These are phyloP conservation scores for Phocoena phocoena DNA, from an alignment of 2,113 vertebrate species.

Conservation along the genomic window DNA sequence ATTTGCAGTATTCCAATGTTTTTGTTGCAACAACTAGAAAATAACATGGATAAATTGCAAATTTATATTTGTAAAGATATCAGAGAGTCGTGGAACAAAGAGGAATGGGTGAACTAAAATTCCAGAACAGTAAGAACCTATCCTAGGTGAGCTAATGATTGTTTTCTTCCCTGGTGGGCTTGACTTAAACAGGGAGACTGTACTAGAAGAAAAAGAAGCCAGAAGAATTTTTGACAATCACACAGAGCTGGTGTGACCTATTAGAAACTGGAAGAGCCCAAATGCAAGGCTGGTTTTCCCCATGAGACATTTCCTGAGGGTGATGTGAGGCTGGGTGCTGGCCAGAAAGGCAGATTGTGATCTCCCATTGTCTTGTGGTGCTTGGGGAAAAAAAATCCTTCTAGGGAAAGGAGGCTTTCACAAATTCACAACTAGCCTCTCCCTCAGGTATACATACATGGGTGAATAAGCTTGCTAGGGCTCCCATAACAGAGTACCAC, in stretches of 20 bases:
- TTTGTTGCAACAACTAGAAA: background rate
- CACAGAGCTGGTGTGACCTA: background rate
- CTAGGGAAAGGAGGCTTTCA: background rate
- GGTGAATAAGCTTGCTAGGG: background rate
- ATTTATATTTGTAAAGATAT: background rate
- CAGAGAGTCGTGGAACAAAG: background rate
- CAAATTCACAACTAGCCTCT: background rate
- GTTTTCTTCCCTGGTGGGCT: background rate
- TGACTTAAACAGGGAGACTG: background rate
- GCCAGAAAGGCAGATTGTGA: background rate
- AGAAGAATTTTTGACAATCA: background rate
- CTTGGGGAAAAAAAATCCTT: background rate
- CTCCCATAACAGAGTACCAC: background rate
- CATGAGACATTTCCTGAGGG: background rate
- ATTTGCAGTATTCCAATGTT: background rate
- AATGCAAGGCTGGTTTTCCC: background rate
- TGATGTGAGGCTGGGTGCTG: background rate
- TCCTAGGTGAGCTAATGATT: background rate
- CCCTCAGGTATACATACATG: background rate
- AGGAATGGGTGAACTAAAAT: background rate
- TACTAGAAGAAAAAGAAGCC: background rate
- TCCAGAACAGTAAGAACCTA: background rate
- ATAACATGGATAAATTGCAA: background rate
- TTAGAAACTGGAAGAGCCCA: background rate
- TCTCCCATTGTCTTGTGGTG: background rate